Conservation (phyloP, 2,888 invertebrate species). For the Lacanobia wlatinum region DNA sequence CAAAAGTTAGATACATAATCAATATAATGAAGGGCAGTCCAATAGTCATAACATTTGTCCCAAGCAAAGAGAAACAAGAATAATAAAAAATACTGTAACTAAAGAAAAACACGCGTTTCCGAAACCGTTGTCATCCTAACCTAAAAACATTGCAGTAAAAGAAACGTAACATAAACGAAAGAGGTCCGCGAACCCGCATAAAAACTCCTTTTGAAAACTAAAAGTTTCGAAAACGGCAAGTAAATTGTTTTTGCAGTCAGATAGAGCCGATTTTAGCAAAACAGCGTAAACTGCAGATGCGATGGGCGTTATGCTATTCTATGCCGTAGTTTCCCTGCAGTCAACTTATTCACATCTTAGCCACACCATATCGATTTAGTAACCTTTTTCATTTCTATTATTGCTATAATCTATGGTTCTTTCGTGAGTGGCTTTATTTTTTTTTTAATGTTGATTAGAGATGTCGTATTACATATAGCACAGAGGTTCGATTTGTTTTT, state of each 20-base stretch:
- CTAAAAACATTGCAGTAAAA: slow-evolving; percentile 49
- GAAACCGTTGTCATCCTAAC: slow-evolving; percentile 56
- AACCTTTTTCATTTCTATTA: slow-evolving; percentile 75
- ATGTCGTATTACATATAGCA: slow-evolving; percentile 33
- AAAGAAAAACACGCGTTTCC: slow-evolving; percentile 39
- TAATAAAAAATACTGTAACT: slow-evolving; percentile 24
- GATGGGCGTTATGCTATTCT: slow-evolving; percentile 85
- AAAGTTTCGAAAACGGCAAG: slow-evolving; percentile 50
- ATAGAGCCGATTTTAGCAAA: slow-evolving; percentile 71
- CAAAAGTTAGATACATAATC: slow-evolving; percentile 10
- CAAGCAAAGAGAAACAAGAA: slow-evolving; percentile 24
- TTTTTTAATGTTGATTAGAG: slow-evolving; percentile 20
- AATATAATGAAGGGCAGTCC: slow-evolving; percentile 23
- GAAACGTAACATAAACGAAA: slow-evolving; percentile 27
- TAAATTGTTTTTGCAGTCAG: slow-evolving; percentile 64
- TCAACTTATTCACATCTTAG: slow-evolving; percentile 84
- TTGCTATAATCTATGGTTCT: slow-evolving; percentile 63
- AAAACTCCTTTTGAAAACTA: slow-evolving; percentile 33
- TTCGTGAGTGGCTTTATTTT: slow-evolving; percentile 16
- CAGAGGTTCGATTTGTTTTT: slow-evolving; percentile 18
- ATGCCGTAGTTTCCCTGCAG: slow-evolving; percentile 89
- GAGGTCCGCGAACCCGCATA: slow-evolving; percentile 34
- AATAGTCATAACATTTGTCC: slow-evolving; percentile 5
- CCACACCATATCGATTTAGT: slow-evolving; percentile 87
- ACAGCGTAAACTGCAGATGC: slow-evolving; percentile 83